Evolutionary conservation across 2,113 vertebrate species (phyloP), one percentile per base, ranked within the genome.

Genomic region (Sylvilagus bachmani): DNA sequence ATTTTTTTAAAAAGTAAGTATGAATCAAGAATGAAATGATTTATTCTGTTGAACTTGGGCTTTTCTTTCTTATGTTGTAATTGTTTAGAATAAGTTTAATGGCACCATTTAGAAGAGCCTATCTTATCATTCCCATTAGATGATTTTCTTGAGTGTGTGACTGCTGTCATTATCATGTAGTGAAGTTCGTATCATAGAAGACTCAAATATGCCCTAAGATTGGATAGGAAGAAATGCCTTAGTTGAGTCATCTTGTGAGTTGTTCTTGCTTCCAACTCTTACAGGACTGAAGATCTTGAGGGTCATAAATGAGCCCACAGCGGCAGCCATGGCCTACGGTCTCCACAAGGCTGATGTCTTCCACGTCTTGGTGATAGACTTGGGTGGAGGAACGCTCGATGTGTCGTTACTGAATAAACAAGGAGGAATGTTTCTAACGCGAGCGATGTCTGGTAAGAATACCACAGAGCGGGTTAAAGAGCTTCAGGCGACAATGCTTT

Each of bases 291-390:
- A 99, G 8, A 97, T 99, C 94, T 84, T 99, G 96, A 98, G 99
- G 10, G 99, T 99, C 12, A 99, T 99, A 97, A 99, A 99, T 14
- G 99, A 99, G 93, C 99, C 99, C 58, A 99, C 99, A 1, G 99
- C 99, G 10, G 99, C 99, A 61, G 99, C 99, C 9, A 99, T 99
- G 99, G 99, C 99, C 11, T 99, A 99, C 13, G 99, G 99, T 16
- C 98, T 99, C 27, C 99, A 99, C 98, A 99, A 99, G 95, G 99
- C 96, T 69, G 99, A 99, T 1, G 99, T 99, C 74, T 99, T 99
- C 87, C 99, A 99, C 7, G 99, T 99, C 92, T 97, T 99, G 97
- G 99, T 99, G 95, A 99, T 99, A 91, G 99, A 99, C 97, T 98
- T 99, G 51, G 99, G 99, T 5, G 99, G 99, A 97, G 99, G 99